phyloP scores from a whole-genome alignment of 2,888 invertebrate genomes.

The Mesoligia furuncula region DNA sequence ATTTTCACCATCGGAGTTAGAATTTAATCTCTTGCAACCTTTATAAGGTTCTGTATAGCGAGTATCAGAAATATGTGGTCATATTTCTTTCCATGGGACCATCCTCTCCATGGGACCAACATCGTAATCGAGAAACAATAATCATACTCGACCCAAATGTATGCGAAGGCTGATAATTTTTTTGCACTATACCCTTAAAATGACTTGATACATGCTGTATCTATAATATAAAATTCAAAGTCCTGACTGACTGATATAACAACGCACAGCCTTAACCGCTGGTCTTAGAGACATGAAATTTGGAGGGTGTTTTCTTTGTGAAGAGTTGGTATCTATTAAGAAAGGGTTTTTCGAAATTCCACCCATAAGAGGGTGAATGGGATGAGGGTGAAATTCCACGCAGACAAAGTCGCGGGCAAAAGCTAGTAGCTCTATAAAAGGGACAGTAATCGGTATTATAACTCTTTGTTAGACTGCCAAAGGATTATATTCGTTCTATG shows the following conservation, averaged over 20 bases:
- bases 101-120: neutral
- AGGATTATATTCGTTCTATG: constrained; percentile 10
- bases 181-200: too few relatives aligned
- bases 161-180: too few relatives aligned
- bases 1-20: constrained; percentile 14
- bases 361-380: too few relatives aligned
- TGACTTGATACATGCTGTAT: neutral
- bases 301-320: too few relatives aligned
- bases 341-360: too few relatives aligned
- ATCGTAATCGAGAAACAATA: neutral
- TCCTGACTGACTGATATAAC: too few relatives aligned
- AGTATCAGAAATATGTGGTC: neutral
- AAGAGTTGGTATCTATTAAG: too few relatives aligned
- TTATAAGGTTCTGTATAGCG: neutral
- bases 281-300: too few relatives aligned
- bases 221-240: too few relatives aligned
- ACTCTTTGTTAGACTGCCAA: constrained; percentile 18
- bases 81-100: neutral
- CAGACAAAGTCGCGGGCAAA: too few relatives aligned
- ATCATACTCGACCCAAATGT: neutral
- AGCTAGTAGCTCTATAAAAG: neutral
- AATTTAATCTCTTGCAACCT: constrained; percentile 11
- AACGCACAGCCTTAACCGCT: too few relatives aligned
- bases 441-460: neutral
- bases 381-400: too few relatives aligned